Evolutionary conservation across 2,888 invertebrate genomes (phyloP).

Genomic region (Heteromyza rotundicornis): DNA sequence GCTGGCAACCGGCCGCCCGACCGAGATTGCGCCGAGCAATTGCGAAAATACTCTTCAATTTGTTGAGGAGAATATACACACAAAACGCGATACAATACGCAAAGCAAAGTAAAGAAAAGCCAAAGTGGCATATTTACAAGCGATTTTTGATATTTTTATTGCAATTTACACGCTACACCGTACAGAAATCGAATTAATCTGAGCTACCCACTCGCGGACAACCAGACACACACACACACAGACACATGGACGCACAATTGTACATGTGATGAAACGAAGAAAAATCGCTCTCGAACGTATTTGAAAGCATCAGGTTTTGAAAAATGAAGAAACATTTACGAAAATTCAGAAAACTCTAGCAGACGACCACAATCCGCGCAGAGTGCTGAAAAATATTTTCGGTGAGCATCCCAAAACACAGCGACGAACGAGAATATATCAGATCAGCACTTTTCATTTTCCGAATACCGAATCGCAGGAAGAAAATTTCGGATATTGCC

Average conservation of each 20-base stretch:
- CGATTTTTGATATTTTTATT: constrained; percentile 7
- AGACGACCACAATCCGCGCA: neutral
- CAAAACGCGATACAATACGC: neutral
- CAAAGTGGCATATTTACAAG: constrained; percentile 4
- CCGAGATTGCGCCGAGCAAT: neutral
- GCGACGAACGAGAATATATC: neutral
- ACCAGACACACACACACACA: neutral
- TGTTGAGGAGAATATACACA: neutral
- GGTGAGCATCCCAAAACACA: neutral
- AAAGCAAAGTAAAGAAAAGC: neutral
- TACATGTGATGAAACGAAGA: neutral
- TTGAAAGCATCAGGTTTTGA: constrained; percentile 9
- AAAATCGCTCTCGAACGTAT: constrained; percentile 5
- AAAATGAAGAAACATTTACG: neutral
- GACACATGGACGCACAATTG: neutral
- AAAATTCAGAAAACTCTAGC: neutral
- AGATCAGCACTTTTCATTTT: no score
- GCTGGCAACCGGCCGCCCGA: constrained; percentile 1
- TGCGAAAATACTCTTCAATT: neutral
- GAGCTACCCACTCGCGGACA: neutral
- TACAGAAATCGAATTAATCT: no score
- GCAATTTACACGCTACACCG: constrained; percentile 11
- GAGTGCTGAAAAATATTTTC: neutral
- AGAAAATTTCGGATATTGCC: constrained; percentile 11
- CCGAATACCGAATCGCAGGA: neutral